Evolutionary conservation across 2,888 invertebrate genomes (phyloP).

Genomic region (Macrophya annulata): DNA sequence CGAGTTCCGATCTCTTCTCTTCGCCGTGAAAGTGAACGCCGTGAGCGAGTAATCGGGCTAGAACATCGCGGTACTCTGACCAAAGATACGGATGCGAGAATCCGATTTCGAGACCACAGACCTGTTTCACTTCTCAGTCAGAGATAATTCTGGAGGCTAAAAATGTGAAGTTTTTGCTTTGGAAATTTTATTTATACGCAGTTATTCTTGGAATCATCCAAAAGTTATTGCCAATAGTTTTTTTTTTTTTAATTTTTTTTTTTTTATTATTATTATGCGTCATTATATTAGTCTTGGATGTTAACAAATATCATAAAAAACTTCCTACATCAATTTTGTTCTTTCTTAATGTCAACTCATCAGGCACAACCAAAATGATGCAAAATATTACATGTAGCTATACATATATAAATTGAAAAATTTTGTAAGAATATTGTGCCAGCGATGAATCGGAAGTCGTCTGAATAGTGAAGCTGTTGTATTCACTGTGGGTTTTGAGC

Average conservation of each 20-base stretch:
- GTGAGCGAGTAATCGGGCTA: constrained; percentile 26
- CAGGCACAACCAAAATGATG: background rate
- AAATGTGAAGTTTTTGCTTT: background rate
- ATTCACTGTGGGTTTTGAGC: constrained; percentile 11
- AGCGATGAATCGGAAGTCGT: background rate
- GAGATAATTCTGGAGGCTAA: background rate
- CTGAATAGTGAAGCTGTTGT: background rate
- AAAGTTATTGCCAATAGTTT: background rate
- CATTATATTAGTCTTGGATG: too few relatives aligned
- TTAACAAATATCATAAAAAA: too few relatives aligned
- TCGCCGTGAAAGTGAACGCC: constrained; percentile 43
- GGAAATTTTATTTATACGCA: background rate
- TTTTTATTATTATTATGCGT: too few relatives aligned
- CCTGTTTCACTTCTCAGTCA: constrained; percentile 1
- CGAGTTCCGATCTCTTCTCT: constrained; percentile 6
- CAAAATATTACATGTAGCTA: background rate
- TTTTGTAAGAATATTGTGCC: background rate
- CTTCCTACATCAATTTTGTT: background rate
- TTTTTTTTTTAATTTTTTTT: too few relatives aligned
- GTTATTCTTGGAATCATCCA: background rate
- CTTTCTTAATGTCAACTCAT: background rate
- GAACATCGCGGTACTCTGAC: constrained; percentile 42
- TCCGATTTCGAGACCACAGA: constrained; percentile 44
- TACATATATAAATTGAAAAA: background rate
- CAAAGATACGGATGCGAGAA: constrained; percentile 40